phyloP scores from a whole-genome alignment of 2,888 invertebrate genomes.

The Eupithecia dodoneata region DNA sequence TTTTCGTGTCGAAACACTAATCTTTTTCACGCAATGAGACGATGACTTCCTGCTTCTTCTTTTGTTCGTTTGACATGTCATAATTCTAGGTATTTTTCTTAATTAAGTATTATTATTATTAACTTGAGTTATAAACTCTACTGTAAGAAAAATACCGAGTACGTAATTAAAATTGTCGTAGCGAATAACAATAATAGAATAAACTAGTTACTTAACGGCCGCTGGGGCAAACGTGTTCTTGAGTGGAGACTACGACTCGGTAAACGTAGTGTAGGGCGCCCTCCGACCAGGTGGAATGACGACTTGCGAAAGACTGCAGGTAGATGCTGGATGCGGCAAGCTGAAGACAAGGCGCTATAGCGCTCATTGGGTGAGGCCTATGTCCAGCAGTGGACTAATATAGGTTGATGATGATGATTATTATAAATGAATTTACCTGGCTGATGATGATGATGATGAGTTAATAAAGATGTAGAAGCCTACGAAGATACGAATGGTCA shows the following conservation, averaged over 20 bases:
- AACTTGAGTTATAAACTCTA: neutral
- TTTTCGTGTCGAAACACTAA: neutral
- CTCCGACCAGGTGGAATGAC: too few relatives aligned
- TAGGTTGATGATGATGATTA: too few relatives aligned
- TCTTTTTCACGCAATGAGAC: constrained; percentile 8
- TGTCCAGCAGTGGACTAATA: too few relatives aligned
- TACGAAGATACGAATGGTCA: neutral
- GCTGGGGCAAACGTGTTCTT: too few relatives aligned
- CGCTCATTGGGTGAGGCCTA: too few relatives aligned
- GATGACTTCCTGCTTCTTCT: constrained; percentile 6
- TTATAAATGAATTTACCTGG: too few relatives aligned
- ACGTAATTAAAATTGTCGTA: neutral
- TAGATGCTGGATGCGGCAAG: too few relatives aligned
- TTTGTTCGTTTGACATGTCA: neutral
- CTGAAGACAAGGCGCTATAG: too few relatives aligned
- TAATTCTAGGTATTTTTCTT: neutral
- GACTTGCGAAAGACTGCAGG: too few relatives aligned
- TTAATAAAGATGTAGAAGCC: neutral
- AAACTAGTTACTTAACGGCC: neutral
- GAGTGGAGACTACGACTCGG: too few relatives aligned
- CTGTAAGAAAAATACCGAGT: neutral
- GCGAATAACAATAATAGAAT: neutral
- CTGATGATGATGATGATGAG: too few relatives aligned
- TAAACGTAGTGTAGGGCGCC: too few relatives aligned
- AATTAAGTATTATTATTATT: neutral